phyloP scores from a whole-genome alignment of 2,797 vertebrate species.

The Thamnophis elegans region DNA sequence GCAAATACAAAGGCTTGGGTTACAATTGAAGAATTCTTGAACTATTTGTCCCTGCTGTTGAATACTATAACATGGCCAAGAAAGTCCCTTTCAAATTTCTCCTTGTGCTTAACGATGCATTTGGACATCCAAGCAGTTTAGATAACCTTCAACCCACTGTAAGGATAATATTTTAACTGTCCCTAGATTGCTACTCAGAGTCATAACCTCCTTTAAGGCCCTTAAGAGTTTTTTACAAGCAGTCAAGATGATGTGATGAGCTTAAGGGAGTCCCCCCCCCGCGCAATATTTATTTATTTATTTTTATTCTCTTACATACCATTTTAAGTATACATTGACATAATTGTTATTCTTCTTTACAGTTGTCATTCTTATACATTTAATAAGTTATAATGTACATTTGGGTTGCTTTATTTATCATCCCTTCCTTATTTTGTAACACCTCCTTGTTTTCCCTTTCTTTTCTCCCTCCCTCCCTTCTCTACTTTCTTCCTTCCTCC shows the following conservation, averaged over 20 bases:
- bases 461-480: too few species aligned
- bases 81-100: neutral
- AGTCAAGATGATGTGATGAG: neutral
- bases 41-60: neutral
- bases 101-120: neutral
- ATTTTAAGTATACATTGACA: too few species aligned
- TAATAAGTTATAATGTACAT: too few species aligned
- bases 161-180: neutral
- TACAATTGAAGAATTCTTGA: neutral
- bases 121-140: neutral
- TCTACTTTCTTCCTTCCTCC: too few species aligned
- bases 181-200: neutral
- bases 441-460: too few species aligned
- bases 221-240: neutral
- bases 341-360: too few species aligned
- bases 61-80: neutral
- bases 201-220: neutral
- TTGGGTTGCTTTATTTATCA: too few species aligned
- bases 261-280: neutral
- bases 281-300: too few species aligned
- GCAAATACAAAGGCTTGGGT: neutral
- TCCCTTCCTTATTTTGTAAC: too few species aligned
- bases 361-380: too few species aligned
- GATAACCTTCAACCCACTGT: neutral
- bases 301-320: too few species aligned